These are phyloP conservation scores for Trichopoda pennipes DNA, from an alignment of 2,888 invertebrate species.

Conservation along the genomic window DNA sequence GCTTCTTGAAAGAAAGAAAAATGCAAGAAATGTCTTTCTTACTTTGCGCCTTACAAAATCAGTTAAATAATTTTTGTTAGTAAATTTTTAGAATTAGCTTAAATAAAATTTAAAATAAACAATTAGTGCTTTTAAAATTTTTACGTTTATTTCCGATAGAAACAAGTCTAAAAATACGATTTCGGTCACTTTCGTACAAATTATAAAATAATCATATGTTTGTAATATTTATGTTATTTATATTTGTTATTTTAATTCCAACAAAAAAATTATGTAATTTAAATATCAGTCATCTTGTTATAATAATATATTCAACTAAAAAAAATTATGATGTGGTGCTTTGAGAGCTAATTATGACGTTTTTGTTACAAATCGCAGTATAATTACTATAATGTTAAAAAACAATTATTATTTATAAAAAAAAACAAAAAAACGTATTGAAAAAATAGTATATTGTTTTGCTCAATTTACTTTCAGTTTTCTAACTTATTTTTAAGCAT, in stretches of 20 bases:
- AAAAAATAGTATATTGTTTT: slow-evolving; percentile 47
- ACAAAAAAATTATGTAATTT: slow-evolving; percentile 27
- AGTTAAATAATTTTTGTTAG: too few species aligned
- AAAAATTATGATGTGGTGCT: slow-evolving; percentile 53
- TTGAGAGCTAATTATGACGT: slow-evolving; percentile 56
- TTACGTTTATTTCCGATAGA: too few species aligned
- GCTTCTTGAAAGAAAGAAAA: too few species aligned
- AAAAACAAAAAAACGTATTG: slow-evolving; percentile 30
- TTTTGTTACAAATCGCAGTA: slow-evolving; percentile 48
- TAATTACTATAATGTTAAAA: slow-evolving; percentile 26
- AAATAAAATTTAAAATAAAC: too few species aligned
- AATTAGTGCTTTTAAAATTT: too few species aligned
- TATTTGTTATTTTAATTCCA: slow-evolving; percentile 65
- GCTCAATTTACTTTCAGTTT: slow-evolving; percentile 41
- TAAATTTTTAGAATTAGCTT: too few species aligned
- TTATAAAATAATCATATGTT: slow-evolving; percentile 30
- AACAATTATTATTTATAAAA: slow-evolving; percentile 60
- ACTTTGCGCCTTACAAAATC: too few species aligned
- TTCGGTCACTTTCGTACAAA: too few species aligned
- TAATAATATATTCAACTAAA: slow-evolving; percentile 26
- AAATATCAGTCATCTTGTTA: slow-evolving; percentile 65
- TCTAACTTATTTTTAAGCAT: not conserved
- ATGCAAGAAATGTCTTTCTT: too few species aligned
- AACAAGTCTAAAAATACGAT: too few species aligned
- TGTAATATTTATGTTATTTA: slow-evolving; percentile 61